phyloP scores from a whole-genome alignment of 1,140 invertebrate species.

The Nautilus pompilius region DNA sequence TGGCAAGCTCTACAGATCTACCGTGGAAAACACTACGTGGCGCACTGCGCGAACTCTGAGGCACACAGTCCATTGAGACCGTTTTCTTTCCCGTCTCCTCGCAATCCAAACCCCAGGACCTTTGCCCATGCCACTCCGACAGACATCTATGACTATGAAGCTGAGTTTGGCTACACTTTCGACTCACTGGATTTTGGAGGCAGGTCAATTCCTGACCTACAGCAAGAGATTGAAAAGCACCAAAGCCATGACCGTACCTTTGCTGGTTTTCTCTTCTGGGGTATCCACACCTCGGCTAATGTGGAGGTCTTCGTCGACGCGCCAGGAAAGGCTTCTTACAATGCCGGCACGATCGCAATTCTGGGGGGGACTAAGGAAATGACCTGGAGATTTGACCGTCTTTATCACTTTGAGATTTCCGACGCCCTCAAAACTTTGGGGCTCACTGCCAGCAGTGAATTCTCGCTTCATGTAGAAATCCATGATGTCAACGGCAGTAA shows the following conservation, averaged over 20 bases:
- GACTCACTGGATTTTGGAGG: slow-evolving; percentile 20
- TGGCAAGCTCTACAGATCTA: slow-evolving; percentile 6
- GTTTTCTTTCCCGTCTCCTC: slow-evolving; percentile 16
- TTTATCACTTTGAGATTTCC: slow-evolving; percentile 9
- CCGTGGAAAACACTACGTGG: slow-evolving; percentile 14
- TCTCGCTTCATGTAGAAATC: neutral
- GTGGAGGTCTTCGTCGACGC: neutral
- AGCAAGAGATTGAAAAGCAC: slow-evolving; percentile 11
- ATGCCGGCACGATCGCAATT: neutral
- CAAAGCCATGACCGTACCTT: slow-evolving; percentile 10
- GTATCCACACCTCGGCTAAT: slow-evolving; percentile 14
- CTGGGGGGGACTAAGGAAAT: slow-evolving; percentile 11
- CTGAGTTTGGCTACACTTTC: slow-evolving; percentile 17
- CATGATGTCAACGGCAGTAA: slow-evolving; percentile 3
- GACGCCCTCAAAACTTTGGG: neutral
- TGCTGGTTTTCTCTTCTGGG: slow-evolving; percentile 13
- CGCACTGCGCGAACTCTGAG: slow-evolving; percentile 14
- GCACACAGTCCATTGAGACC: slow-evolving; percentile 15
- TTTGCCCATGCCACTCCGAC: slow-evolving; percentile 11
- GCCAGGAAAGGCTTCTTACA: neutral
- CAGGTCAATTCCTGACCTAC: slow-evolving; percentile 13
- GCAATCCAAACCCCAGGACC: slow-evolving; percentile 18
- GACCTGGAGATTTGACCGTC: slow-evolving; percentile 13
- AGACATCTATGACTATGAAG: slow-evolving; percentile 18
- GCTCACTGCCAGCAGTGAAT: neutral